phyloP scores from a whole-genome alignment of 2,113 vertebrate species.

The Glaucomys volans region DNA sequence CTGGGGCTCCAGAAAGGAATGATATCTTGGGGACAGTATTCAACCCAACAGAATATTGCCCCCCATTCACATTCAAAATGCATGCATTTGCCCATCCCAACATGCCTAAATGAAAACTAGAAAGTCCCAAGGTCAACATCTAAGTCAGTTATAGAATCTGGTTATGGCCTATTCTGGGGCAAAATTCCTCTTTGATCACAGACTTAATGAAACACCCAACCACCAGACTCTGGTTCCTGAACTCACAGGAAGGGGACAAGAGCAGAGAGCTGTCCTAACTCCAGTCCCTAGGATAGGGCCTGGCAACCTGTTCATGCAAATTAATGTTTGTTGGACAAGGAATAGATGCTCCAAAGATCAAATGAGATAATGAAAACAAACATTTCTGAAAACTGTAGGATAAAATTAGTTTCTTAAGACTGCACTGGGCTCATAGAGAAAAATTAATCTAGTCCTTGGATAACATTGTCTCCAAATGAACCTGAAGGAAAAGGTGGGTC shows the following conservation, averaged over 20 bases:
- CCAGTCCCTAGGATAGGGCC: not conserved
- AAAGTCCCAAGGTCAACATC: not conserved
- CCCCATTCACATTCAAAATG: not conserved
- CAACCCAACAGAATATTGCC: not conserved
- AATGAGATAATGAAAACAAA: not conserved
- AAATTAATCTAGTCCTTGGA: not conserved
- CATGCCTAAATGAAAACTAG: not conserved
- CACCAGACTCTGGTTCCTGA: not conserved
- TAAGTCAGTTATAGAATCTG: not conserved
- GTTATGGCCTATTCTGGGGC: not conserved
- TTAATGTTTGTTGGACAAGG: not conserved
- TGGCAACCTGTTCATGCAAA: not conserved
- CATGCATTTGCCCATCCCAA: not conserved
- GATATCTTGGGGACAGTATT: not conserved
- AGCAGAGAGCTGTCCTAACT: not conserved
- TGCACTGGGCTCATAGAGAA: not conserved
- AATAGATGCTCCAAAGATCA: not conserved
- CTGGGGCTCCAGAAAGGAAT: not conserved
- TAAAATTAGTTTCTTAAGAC: slow-evolving; percentile 36
- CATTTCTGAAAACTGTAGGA: not conserved
- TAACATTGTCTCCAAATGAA: not conserved
- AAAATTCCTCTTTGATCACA: not conserved
- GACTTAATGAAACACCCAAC: not conserved
- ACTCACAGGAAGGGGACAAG: not conserved
- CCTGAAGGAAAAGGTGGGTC: not conserved